Evolutionary conservation across 2,797 vertebrate species (phyloP).

Genomic region (Hyperoplus lanceolatus): DNA sequence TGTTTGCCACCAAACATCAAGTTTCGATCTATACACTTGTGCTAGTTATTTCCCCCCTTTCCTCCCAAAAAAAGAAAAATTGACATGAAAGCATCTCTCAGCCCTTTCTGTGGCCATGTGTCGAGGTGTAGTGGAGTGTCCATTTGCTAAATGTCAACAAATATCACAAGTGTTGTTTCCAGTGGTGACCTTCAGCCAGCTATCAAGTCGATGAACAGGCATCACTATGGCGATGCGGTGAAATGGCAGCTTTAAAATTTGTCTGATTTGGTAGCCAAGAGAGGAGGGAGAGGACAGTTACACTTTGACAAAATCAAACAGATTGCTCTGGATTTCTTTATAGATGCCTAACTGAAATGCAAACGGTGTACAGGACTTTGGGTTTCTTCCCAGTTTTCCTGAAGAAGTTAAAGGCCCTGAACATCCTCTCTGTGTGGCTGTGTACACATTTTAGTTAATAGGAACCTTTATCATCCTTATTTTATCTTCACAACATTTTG

Average conservation of each 20-base stretch:
- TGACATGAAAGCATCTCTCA: not conserved
- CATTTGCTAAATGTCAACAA: slow-evolving; percentile 77
- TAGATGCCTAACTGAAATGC: too few relatives aligned
- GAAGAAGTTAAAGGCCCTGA: not conserved
- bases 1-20: slow-evolving; percentile 6
- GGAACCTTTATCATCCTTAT: not conserved
- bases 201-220: slow-evolving; percentile 57
- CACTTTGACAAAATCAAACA: not conserved
- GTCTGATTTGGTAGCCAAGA: slow-evolving; percentile 46
- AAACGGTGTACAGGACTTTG: not conserved
- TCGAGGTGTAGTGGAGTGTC: slow-evolving; percentile 39
- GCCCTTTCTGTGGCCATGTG: not conserved
- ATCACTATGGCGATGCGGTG: slow-evolving; percentile 56
- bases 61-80: not conserved
- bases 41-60: not conserved
- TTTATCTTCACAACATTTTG: not conserved
- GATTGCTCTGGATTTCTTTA: not conserved
- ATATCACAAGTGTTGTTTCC: slow-evolving; percentile 72
- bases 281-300: slow-evolving; percentile 14
- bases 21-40: not conserved
- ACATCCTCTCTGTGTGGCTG: slow-evolving; percentile 6
- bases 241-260: slow-evolving; percentile 47
- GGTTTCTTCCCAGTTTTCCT: not conserved
- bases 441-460: not conserved
- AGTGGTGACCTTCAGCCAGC: slow-evolving; percentile 68